Evolutionary conservation across 1,140 invertebrate species (phyloP), one percentile per base, ranked within the genome.

Genomic region (Aplysia californica): DNA sequence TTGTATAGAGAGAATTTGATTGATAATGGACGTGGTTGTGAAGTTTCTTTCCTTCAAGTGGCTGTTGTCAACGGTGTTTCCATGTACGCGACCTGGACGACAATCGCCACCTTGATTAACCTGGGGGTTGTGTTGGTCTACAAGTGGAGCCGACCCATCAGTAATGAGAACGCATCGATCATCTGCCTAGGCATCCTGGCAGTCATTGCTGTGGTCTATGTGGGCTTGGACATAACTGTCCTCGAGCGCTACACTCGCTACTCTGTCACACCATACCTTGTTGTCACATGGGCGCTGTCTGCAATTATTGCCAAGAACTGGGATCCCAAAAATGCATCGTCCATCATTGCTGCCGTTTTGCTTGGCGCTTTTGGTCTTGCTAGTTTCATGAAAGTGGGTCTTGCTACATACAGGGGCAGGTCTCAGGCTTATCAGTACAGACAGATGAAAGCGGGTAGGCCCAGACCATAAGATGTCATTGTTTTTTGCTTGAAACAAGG

Each of bases 61-160:
- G 75, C 88, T 26, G 80, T 88, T 21, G 84, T 88, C 68, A 89
- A 89, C 77, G 87, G 87, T 20, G 70, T 89, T 21, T 67, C 83
- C 6, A 80, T 88, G 55, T 89, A 88, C 76, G 88, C 86, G 0
- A 81, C 83, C 4, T 88, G 86, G 87, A 81, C 83, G 3, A 83
- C 83, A 3, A 74, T 89, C 2, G 87, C 87, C n/a, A 83, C 86
- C 5, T 69, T 87, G 2, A 65, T 88, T 10, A 89, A 87, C 70
- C 69, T 87, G 58, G 83, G 81, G 10, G 73, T 85, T 20, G 82
- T 83, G 23, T 67, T 87, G 70, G 80, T 80, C 29, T 87, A 84
- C 71, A 59, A 76, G n/a, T 67, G 58, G 56, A 70, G 56, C 56
- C 70, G 68, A 20, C 67, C 61, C 36, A 56, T 83, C 15, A 55